Conservation (phyloP, 2,888 invertebrate genomes). For the Eudasyphora cyanicolor region DNA sequence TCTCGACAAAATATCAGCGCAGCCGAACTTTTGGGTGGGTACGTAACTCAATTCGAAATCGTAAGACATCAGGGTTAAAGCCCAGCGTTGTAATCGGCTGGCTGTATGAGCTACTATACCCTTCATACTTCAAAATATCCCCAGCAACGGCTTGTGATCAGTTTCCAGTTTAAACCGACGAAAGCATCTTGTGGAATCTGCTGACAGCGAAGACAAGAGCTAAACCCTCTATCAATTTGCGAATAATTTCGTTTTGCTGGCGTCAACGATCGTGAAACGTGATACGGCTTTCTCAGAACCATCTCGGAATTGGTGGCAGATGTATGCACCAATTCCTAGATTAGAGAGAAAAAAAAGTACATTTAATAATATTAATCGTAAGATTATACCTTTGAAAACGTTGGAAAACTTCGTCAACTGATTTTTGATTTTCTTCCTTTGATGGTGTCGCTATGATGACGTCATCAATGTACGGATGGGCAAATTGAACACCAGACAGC, state of each 20-base stretch:
- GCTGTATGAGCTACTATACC: too few species aligned
- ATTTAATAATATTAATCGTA: slow-evolving; percentile 33
- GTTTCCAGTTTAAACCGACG: too few species aligned
- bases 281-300: slow-evolving; percentile 69
- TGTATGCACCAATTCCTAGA: slow-evolving; percentile 58
- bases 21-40: slow-evolving; percentile 25
- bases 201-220: slow-evolving; percentile 24
- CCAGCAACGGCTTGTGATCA: slow-evolving; percentile 11
- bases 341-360: slow-evolving; percentile 55
- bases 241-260: slow-evolving; percentile 62
- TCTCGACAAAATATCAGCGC: slow-evolving; percentile 46
- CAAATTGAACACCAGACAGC: slow-evolving; percentile 51
- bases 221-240: slow-evolving; percentile 63
- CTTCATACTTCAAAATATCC: slow-evolving; percentile 66
- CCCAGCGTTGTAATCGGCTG: too few species aligned
- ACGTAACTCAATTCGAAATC: too few species aligned
- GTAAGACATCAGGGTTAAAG: too few species aligned
- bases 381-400: slow-evolving; percentile 33
- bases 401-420: slow-evolving; percentile 26
- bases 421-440: slow-evolving; percentile 17
- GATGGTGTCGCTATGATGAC: slow-evolving; percentile 46
- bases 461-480: slow-evolving; percentile 43
- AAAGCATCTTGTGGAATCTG: slow-evolving; percentile 33
- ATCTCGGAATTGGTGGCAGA: slow-evolving; percentile 71
- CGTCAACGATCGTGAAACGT: neutral